Evolutionary conservation across 2,113 vertebrate genomes (phyloP), one percentile per base, ranked within the genome.

Genomic region (Pica pica): DNA sequence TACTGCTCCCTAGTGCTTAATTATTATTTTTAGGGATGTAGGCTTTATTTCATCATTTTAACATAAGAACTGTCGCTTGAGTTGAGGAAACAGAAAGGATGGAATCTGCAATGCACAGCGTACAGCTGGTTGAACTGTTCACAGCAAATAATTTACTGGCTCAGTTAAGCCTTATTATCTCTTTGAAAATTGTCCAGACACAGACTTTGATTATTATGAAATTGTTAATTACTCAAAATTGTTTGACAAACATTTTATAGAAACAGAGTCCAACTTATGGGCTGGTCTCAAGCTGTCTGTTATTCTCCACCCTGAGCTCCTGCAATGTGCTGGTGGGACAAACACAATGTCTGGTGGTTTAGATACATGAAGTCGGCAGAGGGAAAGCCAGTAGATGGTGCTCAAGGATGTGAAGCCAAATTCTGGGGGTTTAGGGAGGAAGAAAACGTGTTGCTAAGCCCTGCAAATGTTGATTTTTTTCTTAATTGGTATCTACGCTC

Each of bases 91-190:
- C 53, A 94, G 91, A 94, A 76, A 95, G 87, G 93, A n/a, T 68
- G 69, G 94, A 93, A 78, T 91, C 57, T 89, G 94, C 74, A 93
- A 46, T 57, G 74, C 87, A 83, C 79, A 95, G 94, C 16, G 0
- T 90, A 95, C 96, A 97, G 94, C 96, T 97, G 96, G 89, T 87
- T 95, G 91, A 95, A 95, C 91, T 76, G 89, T 55, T 96, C 91
- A 73, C 78, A 93, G 74, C 49, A 94, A 91, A 95, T 95, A 60
- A 96, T 96, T 97, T 87, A 95, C 65, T 96, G 91, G 77, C 93
- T 95, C 91, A 93, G 86, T 96, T 95, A 94, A 97, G 89, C 69
- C 74, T 93, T 97, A 95, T 95, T 96, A 93, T 96, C 84, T 94
- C 93, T 85, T 44, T 95, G 91, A 95, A 95, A 95, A 94, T 83